phyloP scores from a whole-genome alignment of 2,888 invertebrate species.

The Gortyna flavago region DNA sequence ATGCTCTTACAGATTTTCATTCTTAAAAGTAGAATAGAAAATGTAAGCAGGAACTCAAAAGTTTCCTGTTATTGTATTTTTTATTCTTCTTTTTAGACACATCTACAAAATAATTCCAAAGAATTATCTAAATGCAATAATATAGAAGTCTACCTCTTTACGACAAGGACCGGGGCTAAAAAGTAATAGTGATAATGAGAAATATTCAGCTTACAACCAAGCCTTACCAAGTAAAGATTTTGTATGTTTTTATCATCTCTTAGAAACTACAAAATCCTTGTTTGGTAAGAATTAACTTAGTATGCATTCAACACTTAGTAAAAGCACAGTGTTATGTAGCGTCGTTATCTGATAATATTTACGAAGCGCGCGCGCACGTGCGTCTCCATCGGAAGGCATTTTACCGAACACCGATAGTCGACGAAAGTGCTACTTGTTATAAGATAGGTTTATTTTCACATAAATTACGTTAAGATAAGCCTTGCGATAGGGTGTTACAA shows the following conservation, averaged over 20 bases:
- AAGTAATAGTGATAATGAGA: background rate
- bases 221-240: background rate
- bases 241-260: background rate
- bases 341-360: slow-evolving; percentile 52
- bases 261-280: background rate
- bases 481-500: background rate
- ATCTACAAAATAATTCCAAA: background rate
- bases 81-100: background rate
- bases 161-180: too few relatives aligned
- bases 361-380: slow-evolving; percentile 59
- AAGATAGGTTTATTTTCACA: slow-evolving; percentile 33
- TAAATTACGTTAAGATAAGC: slow-evolving; percentile 33
- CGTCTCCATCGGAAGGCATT: slow-evolving; percentile 56
- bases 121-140: background rate
- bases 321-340: slow-evolving; percentile 12
- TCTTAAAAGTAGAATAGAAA: background rate
- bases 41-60: background rate
- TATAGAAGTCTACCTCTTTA: background rate
- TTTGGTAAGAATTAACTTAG: slow-evolving; percentile 20
- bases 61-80: background rate
- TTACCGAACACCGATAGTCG: slow-evolving; percentile 31
- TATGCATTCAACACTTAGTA: slow-evolving; percentile 31
- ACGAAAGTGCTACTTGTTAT: slow-evolving; percentile 40
- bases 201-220: background rate
- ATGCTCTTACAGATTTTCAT: too few relatives aligned